Percentiles rank a stretch among this genome's conserved stretches.
Conservation (phyloP, 2,113 vertebrate genomes). For the Pogonocichla stellata region DNA sequence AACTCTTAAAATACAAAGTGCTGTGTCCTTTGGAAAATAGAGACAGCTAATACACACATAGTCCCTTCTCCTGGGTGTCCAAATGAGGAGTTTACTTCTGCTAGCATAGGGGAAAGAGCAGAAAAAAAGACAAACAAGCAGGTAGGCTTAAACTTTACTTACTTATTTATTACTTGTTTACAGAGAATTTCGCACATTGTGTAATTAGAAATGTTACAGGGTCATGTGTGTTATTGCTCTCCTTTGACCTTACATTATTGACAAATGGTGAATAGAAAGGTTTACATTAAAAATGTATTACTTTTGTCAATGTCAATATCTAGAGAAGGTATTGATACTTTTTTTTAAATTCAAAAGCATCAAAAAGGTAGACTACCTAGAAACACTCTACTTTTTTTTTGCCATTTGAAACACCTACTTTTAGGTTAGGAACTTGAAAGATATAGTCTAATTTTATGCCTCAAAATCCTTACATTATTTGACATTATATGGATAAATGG, state of each 20-base stretch:
- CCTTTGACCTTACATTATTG: neutral
- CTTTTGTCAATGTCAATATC: neutral
- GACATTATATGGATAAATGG: neutral
- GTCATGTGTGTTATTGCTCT: accelerated
- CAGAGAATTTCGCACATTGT: neutral
- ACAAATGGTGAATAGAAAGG: neutral
- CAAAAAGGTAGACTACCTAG: neutral
- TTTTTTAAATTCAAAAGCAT: neutral
- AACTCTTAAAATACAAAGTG: neutral
- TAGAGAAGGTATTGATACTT: neutral
- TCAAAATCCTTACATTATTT: neutral
- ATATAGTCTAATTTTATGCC: neutral
- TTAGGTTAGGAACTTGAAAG: neutral
- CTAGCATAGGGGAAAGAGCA: neutral
- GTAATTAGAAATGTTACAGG: neutral
- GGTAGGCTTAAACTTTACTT: neutral
- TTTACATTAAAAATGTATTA: neutral
- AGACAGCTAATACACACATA: neutral
- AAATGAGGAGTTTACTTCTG: neutral
- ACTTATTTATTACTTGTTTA: neutral
- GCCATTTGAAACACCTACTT: neutral
- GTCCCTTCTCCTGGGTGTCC: neutral
- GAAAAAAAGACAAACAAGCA: neutral
- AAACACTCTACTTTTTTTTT: neutral
- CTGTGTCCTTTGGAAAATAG: neutral